phyloP scores from a whole-genome alignment of 2,113 vertebrate species.

The Clinocottus analis region DNA sequence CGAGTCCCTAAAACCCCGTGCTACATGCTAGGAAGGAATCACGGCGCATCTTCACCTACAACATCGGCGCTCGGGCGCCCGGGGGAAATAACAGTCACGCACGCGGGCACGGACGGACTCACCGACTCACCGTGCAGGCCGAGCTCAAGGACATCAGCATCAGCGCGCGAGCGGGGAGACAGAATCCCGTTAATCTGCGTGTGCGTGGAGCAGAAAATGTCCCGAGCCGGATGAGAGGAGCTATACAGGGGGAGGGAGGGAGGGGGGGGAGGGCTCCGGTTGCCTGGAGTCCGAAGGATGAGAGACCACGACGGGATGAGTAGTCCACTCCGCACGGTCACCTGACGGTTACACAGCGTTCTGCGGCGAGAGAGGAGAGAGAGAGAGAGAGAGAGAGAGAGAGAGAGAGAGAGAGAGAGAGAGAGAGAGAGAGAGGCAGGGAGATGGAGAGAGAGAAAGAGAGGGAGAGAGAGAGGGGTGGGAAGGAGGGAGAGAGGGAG shows the following conservation, averaged over 20 bases:
- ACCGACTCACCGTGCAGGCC: constrained; percentile 81
- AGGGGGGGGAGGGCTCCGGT: constrained; percentile 40
- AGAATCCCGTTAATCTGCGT: constrained; percentile 79
- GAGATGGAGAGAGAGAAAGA: constrained; percentile 12
- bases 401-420: constrained; percentile 35
- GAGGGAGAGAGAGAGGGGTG: constrained; percentile 33
- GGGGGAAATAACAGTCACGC: constrained; percentile 67
- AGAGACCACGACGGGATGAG: constrained; percentile 73
- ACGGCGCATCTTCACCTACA: constrained; percentile 22
- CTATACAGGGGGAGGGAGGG: neutral
- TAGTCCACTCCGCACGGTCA: constrained; percentile 75
- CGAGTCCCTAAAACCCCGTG: constrained; percentile 4
- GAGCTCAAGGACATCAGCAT: constrained; percentile 83
- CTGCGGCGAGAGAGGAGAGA: constrained; percentile 65
- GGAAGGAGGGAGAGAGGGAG: neutral
- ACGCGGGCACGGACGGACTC: constrained; percentile 63
- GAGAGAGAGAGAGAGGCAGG: constrained; percentile 44
- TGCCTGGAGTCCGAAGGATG: constrained; percentile 59
- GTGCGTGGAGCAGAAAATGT: constrained; percentile 63
- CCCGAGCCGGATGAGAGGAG: constrained; percentile 66
- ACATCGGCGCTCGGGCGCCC: constrained; percentile 28
- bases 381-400: constrained; percentile 28
- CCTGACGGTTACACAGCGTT: constrained; percentile 68
- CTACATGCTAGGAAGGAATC: constrained; percentile 3
- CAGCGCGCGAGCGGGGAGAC: constrained; percentile 71